Percentiles rank a stretch among this genome's conserved stretches.
phyloP scores from a whole-genome alignment of 2,888 invertebrate genomes.

The Phengaris alcon region DNA sequence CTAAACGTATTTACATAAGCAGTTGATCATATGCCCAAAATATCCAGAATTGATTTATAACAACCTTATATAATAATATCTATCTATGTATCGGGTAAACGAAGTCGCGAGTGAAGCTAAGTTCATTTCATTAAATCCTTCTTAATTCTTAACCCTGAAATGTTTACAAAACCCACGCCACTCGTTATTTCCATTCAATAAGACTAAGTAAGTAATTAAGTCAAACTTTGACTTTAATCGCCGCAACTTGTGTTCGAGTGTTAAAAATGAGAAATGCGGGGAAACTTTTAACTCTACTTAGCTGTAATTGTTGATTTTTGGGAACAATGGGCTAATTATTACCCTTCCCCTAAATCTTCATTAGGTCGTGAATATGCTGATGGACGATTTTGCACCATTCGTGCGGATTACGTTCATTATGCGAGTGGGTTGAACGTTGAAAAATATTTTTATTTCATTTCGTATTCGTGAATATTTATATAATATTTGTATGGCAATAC shows the following conservation, averaged over 20 bases:
- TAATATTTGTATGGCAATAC: no score
- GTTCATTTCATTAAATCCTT: neutral
- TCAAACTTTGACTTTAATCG: slow-evolving; percentile 7
- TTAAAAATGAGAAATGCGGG: slow-evolving; percentile 19
- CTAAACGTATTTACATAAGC: no score
- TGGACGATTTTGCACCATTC: neutral
- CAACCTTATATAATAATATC: no score
- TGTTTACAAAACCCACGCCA: slow-evolving; percentile 6
- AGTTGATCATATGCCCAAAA: no score
- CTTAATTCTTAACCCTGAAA: neutral
- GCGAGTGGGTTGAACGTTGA: slow-evolving; percentile 17
- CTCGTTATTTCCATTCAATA: slow-evolving; percentile 12
- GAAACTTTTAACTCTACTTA: slow-evolving; percentile 16
- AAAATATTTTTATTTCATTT: neutral
- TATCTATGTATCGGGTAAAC: no score
- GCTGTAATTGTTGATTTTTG: slow-evolving; percentile 24
- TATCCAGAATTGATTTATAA: no score
- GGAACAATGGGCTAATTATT: slow-evolving; percentile 11
- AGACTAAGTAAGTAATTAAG: slow-evolving; percentile 8
- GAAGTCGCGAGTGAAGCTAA: neutral
- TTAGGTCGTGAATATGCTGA: slow-evolving; percentile 22
- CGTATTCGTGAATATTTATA: neutral
- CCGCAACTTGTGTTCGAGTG: slow-evolving; percentile 16
- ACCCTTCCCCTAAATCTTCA: slow-evolving; percentile 17
- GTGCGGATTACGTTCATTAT: neutral